These are phyloP conservation scores for Callipepla californica DNA, from an alignment of 2,113 vertebrate genomes.

Conservation along the genomic window DNA sequence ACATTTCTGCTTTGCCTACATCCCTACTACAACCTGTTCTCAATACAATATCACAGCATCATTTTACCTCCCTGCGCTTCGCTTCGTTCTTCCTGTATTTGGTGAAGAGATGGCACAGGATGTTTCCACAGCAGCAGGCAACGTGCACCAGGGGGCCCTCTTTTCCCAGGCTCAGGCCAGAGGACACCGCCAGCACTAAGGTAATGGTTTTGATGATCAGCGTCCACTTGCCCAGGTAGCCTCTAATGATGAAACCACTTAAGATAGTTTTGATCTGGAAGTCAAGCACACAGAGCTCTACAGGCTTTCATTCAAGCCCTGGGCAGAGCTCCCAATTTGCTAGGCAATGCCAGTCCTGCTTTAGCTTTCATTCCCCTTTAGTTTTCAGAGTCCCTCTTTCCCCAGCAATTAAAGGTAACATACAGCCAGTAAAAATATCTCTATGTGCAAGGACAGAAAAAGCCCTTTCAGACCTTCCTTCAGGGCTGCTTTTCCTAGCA, in stretches of 20 bases:
- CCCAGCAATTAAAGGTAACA: neutral
- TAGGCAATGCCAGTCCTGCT: neutral
- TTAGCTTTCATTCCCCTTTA: neutral
- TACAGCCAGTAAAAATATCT: neutral
- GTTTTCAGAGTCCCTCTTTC: neutral
- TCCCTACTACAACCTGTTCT: neutral
- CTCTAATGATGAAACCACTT: constrained; percentile 97
- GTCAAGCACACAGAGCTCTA: constrained; percentile 75
- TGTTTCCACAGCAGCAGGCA: constrained; percentile 97
- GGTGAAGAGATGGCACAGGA: constrained; percentile 94
- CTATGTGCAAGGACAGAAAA: neutral
- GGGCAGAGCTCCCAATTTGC: constrained; percentile 27
- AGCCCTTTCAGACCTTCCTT: neutral
- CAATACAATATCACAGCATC: fast-evolving
- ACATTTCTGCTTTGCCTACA: neutral
- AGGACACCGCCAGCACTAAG: constrained; percentile 94
- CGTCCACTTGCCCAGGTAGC: constrained; percentile 98
- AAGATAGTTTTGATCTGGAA: constrained; percentile 98
- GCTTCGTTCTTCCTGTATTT: constrained; percentile 98
- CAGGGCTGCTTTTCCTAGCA: neutral
- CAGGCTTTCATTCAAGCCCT: constrained; percentile 62
- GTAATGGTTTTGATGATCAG: constrained; percentile 96
- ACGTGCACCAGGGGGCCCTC: constrained; percentile 97
- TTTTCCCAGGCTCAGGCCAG: constrained; percentile 94
- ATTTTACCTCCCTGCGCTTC: constrained; percentile 91